phyloP scores from a whole-genome alignment of 2,888 invertebrate genomes.

The Machimus atricapillus region DNA sequence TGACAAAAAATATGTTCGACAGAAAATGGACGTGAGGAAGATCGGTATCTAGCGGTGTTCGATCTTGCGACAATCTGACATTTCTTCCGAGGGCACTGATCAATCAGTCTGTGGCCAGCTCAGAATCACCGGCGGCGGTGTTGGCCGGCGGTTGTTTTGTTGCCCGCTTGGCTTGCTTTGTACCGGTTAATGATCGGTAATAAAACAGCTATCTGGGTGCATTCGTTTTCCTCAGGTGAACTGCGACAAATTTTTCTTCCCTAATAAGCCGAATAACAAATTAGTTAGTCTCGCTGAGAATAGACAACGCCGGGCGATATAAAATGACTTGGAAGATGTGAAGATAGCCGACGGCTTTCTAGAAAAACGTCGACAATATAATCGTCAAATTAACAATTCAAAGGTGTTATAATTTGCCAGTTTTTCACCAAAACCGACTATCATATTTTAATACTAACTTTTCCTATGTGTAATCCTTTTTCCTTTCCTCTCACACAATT shows the following conservation, averaged over 20 bases:
- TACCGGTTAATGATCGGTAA: neutral
- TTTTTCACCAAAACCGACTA: too few relatives aligned
- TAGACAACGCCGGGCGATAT: neutral
- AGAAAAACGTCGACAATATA: neutral
- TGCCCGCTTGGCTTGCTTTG: neutral
- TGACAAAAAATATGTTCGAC: constrained; percentile 46
- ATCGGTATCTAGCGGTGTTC: constrained; percentile 43
- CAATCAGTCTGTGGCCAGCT: constrained; percentile 28
- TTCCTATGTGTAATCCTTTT: too few relatives aligned
- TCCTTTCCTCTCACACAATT: too few relatives aligned
- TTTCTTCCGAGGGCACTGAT: constrained; percentile 21
- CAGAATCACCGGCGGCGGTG: neutral
- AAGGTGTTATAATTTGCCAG: neutral
- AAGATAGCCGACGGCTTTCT: neutral
- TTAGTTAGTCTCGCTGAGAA: neutral
- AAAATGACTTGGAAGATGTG: neutral
- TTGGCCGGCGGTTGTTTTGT: constrained; percentile 2
- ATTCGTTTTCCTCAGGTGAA: constrained; percentile 17
- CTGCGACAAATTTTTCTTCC: constrained; percentile 23
- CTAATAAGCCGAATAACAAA: constrained; percentile 29
- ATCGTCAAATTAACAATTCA: neutral
- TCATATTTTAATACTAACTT: too few relatives aligned
- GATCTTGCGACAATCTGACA: constrained; percentile 38
- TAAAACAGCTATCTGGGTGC: constrained; percentile 25
- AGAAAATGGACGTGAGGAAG: constrained; percentile 47